Conservation (phyloP, 1,140 invertebrate species). For the Drosophila lowei region DNA sequence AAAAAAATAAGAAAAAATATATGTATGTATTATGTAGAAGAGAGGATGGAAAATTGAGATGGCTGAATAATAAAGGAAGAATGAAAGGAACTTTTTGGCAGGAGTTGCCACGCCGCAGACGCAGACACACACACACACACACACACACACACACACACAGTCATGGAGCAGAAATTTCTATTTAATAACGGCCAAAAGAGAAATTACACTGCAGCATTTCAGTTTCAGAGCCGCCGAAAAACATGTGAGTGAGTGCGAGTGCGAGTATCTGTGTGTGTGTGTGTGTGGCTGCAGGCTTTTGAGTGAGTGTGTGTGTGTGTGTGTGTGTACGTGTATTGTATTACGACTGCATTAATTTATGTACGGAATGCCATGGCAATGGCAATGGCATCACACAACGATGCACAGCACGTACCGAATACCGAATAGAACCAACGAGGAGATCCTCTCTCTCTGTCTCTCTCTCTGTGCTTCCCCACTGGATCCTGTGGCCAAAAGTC, state of each 20-base stretch:
- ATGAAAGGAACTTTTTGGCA: slow-evolving; percentile 54
- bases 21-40: too few relatives aligned
- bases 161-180: slow-evolving; percentile 71
- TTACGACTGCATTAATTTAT: slow-evolving; percentile 77
- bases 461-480: neutral
- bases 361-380: slow-evolving; percentile 61
- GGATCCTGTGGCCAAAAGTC: slow-evolving; percentile 57
- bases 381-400: slow-evolving; percentile 30
- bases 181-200: slow-evolving; percentile 74
- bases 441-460: too few relatives aligned
- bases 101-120: slow-evolving; percentile 22
- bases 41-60: slow-evolving; percentile 1
- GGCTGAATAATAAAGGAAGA: slow-evolving; percentile 41
- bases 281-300: neutral
- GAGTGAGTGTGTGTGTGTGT: slow-evolving; percentile 24
- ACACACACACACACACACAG: slow-evolving; percentile 28
- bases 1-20: neutral
- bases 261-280: too few relatives aligned
- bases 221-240: slow-evolving; percentile 19
- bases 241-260: slow-evolving; percentile 26
- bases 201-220: slow-evolving; percentile 77
- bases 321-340: slow-evolving; percentile 52
- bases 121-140: slow-evolving; percentile 21
- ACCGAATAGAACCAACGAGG: slow-evolving; percentile 32
- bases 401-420: slow-evolving; percentile 66